phyloP scores from a whole-genome alignment of 1,140 invertebrate species.

The Rhyacophila brunnea region DNA sequence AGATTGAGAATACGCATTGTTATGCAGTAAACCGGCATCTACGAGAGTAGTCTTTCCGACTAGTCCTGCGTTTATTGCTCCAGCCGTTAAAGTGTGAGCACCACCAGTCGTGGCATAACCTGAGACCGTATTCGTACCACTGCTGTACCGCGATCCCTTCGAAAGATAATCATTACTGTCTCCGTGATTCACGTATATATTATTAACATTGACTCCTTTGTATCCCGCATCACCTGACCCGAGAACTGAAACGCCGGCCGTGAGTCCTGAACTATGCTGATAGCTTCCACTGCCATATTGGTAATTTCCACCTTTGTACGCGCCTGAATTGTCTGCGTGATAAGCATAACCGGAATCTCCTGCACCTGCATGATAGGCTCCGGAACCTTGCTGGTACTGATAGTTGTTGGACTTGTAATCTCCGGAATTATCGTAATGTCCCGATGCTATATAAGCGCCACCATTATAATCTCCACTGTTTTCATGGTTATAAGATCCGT shows the following conservation, averaged over 20 bases:
- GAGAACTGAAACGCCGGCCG: not conserved
- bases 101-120: constrained; percentile 37
- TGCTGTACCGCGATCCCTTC: constrained; percentile 5
- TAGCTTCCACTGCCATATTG: constrained; percentile 37
- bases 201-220: constrained; percentile 9
- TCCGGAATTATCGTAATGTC: not conserved
- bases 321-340: constrained; percentile 37
- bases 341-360: constrained; percentile 11
- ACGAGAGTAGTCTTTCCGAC: constrained; percentile 52
- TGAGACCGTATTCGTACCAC: constrained; percentile 36
- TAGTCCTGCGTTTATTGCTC: constrained; percentile 50
- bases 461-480: constrained; percentile 2
- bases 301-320: constrained; percentile 37
- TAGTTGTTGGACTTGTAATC: not conserved
- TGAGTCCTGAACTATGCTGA: constrained; percentile 33
- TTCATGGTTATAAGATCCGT: not conserved
- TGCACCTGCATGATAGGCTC: not conserved
- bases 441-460: not conserved
- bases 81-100: constrained; percentile 48
- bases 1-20: constrained; percentile 26
- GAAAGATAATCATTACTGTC: constrained; percentile 8
- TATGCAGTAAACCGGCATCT: constrained; percentile 41
- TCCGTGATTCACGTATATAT: constrained; percentile 21
- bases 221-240: not conserved
- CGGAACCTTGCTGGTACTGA: constrained; percentile 2